Base-by-base conservation (phyloP, 2,888 invertebrate genomes). In the Hyppa rectilinea region DNA sequence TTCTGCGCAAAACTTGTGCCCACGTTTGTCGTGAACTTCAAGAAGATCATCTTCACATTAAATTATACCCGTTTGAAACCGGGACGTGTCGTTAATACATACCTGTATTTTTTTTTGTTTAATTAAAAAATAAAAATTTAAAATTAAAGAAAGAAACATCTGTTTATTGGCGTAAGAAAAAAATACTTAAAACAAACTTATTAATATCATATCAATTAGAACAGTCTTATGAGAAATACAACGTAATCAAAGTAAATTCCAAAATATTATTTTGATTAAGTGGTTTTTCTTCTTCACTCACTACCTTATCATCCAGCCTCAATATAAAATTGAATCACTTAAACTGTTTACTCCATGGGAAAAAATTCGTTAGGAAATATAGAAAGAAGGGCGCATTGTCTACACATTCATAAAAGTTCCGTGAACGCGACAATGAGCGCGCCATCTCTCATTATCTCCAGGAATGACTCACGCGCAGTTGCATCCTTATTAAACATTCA, bases 401-500 rank as follows among this genome's bases (percentile, higher is more conserved):
- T 38, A 20, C 6, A 1, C 23, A 45, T 26, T 49, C 12, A 73
- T 63, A 29, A 63, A 77, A 63, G 17, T 61, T 47, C 43, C 50
- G 47, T 60, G 14, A 10, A 45, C 29, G 26, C 59, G 47, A 31
- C 59, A 68, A 75, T 64, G 55, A 74, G 34, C 36, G 59, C 23
- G 29, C n/a, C 59, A 62, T 73, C 50, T 63, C 59, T 84, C 71
- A 78, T 81, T 84, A 75, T 67, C 60, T 67, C 52, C 45, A 38
- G 36, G 31, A 71, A 49, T 82, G 81, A 83, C 75, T 86, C 83
- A 82, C 63, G 65, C 69, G 69, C 71, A 70, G 69, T 68, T 87
- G 85, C 86, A 87, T 88, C 86, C 85, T 89, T 81, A 88, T 87
- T 87, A 85, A 71, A 71, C 77, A 76, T 79, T 75, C 78, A 75